Base-by-base conservation (phyloP, 2,113 vertebrate species). In the Rhipidura dahli region DNA sequence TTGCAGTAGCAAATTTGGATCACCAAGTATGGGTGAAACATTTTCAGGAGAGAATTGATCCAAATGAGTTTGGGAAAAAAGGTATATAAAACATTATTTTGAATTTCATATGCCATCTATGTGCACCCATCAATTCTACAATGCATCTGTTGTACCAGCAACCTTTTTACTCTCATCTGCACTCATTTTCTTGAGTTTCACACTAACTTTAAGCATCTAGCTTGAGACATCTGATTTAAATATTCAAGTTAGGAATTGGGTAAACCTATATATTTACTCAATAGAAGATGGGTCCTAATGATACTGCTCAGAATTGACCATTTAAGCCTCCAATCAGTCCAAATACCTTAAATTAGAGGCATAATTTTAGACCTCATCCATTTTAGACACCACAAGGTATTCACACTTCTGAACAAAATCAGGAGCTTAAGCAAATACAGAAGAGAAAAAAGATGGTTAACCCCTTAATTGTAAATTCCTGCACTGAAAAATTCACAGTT, bases 81-180 rank as follows among this genome's bases (percentile, higher is more conserved):
- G 8, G 28, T 8, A 16, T 45, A 51, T 31, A 31, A 37, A 28
- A n/a, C 1, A 3, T 64, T 81, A 28, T 49, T 87, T 82, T 80
- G 24, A 49, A 59, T 54, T 87, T 27, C 1, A 0, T 59, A 2
- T 26, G 18, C 18, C 7, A 60, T 3, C 17, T 51, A 0, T 27
- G 8, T 23, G 7, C 42, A 45, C 30, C 19, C 28, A n/a, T 57
- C 11, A 21, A 5, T 86, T 94, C 56, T 66, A 13, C 12, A 86
- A 30, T 18, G 8, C 14, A 33, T 51, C 39, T 81, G 15, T 70
- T 47, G 72, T 56, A 39, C 37, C 40, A 50, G 23, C 15, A 56
- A 1, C 27, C 45, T 44, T 68, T 73, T 47, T 56, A 24, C 1
- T 2, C 30, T 47, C 19, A 27, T 11, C 51, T 57, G 39, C 13